phyloP scores from a whole-genome alignment of 2,113 vertebrate genomes.

The Rhizomys pruinosus region DNA sequence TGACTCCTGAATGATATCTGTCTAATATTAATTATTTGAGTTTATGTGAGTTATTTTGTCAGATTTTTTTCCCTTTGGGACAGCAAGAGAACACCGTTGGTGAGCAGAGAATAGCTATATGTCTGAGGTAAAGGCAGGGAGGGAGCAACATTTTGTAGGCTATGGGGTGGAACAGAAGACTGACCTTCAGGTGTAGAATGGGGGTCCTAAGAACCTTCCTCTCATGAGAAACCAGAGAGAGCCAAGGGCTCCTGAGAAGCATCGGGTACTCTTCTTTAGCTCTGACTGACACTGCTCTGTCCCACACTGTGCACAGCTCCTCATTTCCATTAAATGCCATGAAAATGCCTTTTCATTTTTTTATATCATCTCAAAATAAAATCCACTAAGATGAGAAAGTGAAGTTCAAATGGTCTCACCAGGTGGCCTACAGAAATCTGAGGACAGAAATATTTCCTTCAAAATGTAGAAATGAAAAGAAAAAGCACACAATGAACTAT shows the following conservation, averaged over 20 bases:
- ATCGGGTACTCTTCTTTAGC: neutral
- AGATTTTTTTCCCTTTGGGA: neutral
- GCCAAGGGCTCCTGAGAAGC: neutral
- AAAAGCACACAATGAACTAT: neutral
- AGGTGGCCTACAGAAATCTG: slow-evolving; percentile 44
- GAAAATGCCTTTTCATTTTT: slow-evolving; percentile 49
- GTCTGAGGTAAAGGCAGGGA: neutral
- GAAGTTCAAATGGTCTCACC: slow-evolving; percentile 40
- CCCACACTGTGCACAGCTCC: neutral
- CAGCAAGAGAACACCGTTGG: neutral
- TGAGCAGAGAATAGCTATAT: neutral
- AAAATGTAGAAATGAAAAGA: neutral
- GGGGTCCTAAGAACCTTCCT: neutral
- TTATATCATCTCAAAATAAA: slow-evolving; percentile 54
- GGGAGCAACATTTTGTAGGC: neutral
- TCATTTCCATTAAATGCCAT: slow-evolving; percentile 52
- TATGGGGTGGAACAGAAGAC: neutral
- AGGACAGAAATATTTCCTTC: slow-evolving; percentile 52
- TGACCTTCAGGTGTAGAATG: no score
- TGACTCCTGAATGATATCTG: neutral
- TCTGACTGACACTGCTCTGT: neutral
- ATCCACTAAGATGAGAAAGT: slow-evolving; percentile 48
- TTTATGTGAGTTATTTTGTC: neutral
- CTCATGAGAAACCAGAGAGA: neutral
- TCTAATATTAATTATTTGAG: neutral